A percentile compares a stretch with the other conserved stretches of the same genome.
Conservation (phyloP, 2,797 vertebrate species). For the Thaleichthys pacificus region DNA sequence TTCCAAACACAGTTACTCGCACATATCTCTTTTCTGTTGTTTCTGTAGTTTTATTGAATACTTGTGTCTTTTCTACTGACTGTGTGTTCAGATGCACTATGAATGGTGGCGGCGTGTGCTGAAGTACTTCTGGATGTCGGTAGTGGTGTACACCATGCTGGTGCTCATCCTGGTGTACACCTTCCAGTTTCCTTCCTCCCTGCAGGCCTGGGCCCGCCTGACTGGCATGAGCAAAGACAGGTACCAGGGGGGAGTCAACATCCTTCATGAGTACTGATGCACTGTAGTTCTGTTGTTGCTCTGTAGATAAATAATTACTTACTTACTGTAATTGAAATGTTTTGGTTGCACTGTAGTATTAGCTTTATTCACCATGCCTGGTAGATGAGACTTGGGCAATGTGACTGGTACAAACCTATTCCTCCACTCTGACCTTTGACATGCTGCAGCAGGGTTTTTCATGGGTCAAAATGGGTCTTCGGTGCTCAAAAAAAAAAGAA, state of each 20-base stretch:
- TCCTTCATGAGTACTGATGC: too few species aligned
- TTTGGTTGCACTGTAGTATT: too few species aligned
- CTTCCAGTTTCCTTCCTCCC: constrained; percentile 92
- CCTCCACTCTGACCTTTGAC: constrained; percentile 28
- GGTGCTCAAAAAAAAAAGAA: too few species aligned
- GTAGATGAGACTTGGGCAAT: too few species aligned
- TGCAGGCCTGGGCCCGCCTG: constrained; percentile 88
- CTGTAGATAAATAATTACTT: background rate
- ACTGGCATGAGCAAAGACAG: constrained; percentile 84
- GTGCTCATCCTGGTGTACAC: constrained; percentile 95
- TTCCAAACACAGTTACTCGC: too few species aligned
- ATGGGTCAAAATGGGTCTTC: too few species aligned
- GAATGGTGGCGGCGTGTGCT: constrained; percentile 90
- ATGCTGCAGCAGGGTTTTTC: too few species aligned
- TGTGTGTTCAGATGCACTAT: constrained; percentile 84
- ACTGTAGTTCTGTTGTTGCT: too few species aligned
- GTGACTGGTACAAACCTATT: too few species aligned
- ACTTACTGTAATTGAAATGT: too few species aligned
- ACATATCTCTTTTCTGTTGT: too few species aligned
- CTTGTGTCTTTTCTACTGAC: constrained; percentile 3
- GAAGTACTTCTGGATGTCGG: constrained; percentile 96
- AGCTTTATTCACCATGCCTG: too few species aligned
- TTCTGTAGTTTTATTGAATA: background rate
- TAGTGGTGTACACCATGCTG: constrained; percentile 95
- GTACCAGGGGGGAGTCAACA: constrained; percentile 54